Evolutionary conservation across 2,113 vertebrate genomes (phyloP).

Genomic region (Amphiprion ocellaris): DNA sequence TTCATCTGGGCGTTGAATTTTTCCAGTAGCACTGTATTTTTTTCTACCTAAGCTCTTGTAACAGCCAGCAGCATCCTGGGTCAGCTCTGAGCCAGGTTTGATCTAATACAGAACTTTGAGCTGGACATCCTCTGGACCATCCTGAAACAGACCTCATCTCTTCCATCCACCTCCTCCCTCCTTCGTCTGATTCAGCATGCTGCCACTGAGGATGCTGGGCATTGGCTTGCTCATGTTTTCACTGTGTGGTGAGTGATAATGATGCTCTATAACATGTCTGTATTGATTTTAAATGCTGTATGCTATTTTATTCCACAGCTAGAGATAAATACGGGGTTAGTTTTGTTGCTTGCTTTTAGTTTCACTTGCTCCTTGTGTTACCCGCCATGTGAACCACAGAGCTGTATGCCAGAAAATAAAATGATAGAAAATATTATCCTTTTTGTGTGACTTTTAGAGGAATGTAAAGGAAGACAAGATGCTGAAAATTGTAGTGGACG

Average conservation of each 20-base stretch:
- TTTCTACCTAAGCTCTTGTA: not conserved
- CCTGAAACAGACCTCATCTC: not conserved
- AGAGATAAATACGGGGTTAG: not conserved
- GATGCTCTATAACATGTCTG: not conserved
- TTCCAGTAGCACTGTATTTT: not conserved
- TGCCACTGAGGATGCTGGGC: constrained; percentile 30
- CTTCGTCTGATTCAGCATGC: constrained; percentile 26
- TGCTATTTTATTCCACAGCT: not conserved
- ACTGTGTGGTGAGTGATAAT: constrained; percentile 73
- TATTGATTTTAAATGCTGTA: not conserved
- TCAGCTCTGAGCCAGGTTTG: not conserved
- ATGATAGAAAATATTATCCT: too few species aligned
- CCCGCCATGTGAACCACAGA: not conserved
- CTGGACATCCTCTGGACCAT: constrained; percentile 2
- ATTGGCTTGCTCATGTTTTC: constrained; percentile 47
- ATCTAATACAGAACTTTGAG: not conserved
- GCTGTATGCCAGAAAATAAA: too few species aligned
- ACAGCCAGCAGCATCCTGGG: not conserved
- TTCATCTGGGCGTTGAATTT: constrained; percentile 28
- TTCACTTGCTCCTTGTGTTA: not conserved
- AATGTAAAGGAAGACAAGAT: not conserved
- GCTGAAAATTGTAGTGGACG: not conserved
- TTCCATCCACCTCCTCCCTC: not conserved
- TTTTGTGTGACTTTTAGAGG: too few species aligned
- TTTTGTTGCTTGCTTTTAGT: not conserved